These are phyloP conservation scores for Luehdorfia chinensis DNA, from an alignment of 1,140 invertebrate genomes.

Conservation along the genomic window DNA sequence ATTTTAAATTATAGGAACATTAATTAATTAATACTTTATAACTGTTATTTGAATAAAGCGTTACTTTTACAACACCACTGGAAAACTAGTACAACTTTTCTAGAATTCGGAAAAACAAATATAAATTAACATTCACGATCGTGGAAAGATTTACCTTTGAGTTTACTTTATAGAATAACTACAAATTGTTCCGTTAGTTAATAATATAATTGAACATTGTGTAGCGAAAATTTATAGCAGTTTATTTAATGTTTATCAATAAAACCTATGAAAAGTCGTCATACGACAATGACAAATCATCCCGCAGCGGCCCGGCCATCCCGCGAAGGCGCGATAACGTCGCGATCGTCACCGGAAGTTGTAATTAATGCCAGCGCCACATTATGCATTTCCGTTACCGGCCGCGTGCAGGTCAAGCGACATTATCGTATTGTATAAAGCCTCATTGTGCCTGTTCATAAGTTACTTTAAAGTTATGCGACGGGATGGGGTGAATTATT, in stretches of 20 bases:
- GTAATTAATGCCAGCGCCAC: constrained; percentile 49
- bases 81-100: no score
- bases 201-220: no score
- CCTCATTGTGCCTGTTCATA: constrained; percentile 41
- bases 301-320: constrained; percentile 13
- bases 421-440: constrained; percentile 40
- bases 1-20: no score
- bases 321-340: constrained; percentile 24
- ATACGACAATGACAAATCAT: constrained; percentile 28
- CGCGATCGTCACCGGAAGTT: constrained; percentile 36
- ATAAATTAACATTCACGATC: no score
- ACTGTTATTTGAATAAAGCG: no score
- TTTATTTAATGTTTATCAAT: constrained; percentile 1
- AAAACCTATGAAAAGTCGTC: constrained; percentile 5
- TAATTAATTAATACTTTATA: no score
- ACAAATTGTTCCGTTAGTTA: constrained; percentile 2
- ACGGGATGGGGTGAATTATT: constrained; percentile 56
- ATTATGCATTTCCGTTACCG: constrained; percentile 47
- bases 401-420: constrained; percentile 31
- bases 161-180: no score
- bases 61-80: no score
- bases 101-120: no score
- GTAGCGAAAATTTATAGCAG: background rate
- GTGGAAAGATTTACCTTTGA: no score
- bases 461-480: constrained; percentile 55